phyloP scores from a whole-genome alignment of 2,888 invertebrate species.

The Parnassius apollo region DNA sequence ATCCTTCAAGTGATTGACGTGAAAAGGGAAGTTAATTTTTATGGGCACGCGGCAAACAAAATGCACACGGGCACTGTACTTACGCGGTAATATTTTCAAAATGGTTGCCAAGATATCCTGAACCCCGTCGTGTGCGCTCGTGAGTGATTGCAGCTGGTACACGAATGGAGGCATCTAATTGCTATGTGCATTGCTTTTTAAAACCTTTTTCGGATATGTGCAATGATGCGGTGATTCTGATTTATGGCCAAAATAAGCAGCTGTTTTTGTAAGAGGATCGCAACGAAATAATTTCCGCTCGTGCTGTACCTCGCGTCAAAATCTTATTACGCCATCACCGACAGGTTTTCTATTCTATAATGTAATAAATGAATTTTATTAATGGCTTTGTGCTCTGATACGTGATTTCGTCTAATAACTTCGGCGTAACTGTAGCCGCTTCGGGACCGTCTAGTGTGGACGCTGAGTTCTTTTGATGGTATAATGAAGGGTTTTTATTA shows the following conservation, averaged over 20 bases:
- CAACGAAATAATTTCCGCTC: constrained; percentile 21
- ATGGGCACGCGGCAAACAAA: constrained; percentile 32
- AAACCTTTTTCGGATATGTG: constrained; percentile 34
- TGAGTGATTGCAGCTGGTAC: constrained; percentile 49
- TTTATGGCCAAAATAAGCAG: constrained; percentile 48
- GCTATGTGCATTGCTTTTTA: constrained; percentile 50
- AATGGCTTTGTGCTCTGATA: constrained; percentile 35
- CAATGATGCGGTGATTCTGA: constrained; percentile 48
- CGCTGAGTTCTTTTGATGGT: constrained; percentile 53
- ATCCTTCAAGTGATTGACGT: constrained; percentile 39
- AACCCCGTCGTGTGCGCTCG: constrained; percentile 38
- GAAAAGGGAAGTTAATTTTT: constrained; percentile 39
- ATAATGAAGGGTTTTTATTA: constrained; percentile 79
- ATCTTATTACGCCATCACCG: neutral
- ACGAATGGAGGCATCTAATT: constrained; percentile 53
- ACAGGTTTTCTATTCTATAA: constrained; percentile 17
- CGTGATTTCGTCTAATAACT: constrained; percentile 41
- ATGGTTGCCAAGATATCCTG: constrained; percentile 49
- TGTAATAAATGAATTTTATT: constrained; percentile 30
- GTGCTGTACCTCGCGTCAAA: constrained; percentile 24
- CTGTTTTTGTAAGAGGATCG: constrained; percentile 28
- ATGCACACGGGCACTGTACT: constrained; percentile 35
- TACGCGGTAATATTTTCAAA: constrained; percentile 46
- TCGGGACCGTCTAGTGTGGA: constrained; percentile 35
- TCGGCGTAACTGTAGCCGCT: constrained; percentile 34